Percentiles rank a stretch among this genome's conserved stretches.
These are phyloP conservation scores for Volucella bombylans DNA, from an alignment of 2,888 invertebrate species.

Conservation along the genomic window DNA sequence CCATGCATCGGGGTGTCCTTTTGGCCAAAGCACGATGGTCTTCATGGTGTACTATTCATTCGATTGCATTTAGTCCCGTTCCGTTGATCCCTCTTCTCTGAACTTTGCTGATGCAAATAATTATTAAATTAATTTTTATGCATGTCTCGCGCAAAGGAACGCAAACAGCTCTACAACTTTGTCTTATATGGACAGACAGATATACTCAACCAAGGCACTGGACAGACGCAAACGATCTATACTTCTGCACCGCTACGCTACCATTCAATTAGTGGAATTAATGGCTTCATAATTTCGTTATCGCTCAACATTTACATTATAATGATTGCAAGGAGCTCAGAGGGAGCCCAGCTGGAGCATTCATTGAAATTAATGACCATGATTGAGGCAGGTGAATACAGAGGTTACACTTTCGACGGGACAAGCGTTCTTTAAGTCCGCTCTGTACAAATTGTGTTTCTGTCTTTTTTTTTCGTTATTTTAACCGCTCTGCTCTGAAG, in stretches of 20 bases:
- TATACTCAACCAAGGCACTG: constrained; percentile 11
- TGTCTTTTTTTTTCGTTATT: constrained; percentile 2
- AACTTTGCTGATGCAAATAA: constrained; percentile 37
- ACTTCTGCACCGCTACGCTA: constrained; percentile 47
- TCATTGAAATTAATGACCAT: constrained; percentile 71
- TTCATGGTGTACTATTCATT: constrained; percentile 10
- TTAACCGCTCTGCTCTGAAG: not conserved
- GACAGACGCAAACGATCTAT: constrained; percentile 35
- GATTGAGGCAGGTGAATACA: constrained; percentile 67
- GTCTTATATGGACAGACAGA: constrained; percentile 41
- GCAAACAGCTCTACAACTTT: constrained; percentile 32
- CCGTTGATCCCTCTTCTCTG: not conserved
- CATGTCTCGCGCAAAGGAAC: constrained; percentile 38
- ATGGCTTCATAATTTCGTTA: constrained; percentile 72
- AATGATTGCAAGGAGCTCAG: constrained; percentile 53
- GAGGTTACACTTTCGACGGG: constrained; percentile 39
- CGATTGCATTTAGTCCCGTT: constrained; percentile 38
- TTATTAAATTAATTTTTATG: constrained; percentile 66
- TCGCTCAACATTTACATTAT: constrained; percentile 68
- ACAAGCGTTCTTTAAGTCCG: constrained; percentile 34
- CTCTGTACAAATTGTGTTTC: constrained; percentile 43
- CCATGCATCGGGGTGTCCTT: constrained; percentile 26
- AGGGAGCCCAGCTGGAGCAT: constrained; percentile 58
- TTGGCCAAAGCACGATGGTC: constrained; percentile 7
- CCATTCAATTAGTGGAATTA: constrained; percentile 70